A percentile compares a stretch with the other conserved stretches of the same genome.
Evolutionary conservation across 2,113 vertebrate species (phyloP).

Genomic region (Piliocolobus tephrosceles): DNA sequence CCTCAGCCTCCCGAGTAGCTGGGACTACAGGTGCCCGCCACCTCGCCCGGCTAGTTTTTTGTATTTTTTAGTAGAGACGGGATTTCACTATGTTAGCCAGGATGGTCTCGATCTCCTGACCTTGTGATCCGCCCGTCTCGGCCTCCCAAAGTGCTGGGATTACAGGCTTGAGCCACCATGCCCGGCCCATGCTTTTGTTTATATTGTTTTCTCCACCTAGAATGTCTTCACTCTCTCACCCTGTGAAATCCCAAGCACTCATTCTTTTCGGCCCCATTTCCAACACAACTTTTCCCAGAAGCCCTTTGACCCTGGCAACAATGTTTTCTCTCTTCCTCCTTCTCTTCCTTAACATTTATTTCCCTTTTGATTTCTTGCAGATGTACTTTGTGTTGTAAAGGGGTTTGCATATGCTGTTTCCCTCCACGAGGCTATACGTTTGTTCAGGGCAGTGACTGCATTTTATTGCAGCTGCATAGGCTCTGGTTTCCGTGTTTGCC

Average conservation of each 20-base stretch:
- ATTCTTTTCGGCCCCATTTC: neutral
- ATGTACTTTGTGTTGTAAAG: neutral
- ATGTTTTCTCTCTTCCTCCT: neutral
- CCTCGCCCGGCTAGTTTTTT: too few species aligned
- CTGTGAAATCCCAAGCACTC: neutral
- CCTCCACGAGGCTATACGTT: neutral
- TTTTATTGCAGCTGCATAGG: neutral
- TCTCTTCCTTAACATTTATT: neutral
- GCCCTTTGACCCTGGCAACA: neutral
- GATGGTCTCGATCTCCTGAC: too few species aligned
- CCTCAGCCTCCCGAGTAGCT: too few species aligned
- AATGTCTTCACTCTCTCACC: neutral
- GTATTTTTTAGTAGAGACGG: too few species aligned
- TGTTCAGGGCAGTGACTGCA: neutral
- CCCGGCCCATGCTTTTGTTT: neutral
- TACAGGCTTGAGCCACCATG: too few species aligned
- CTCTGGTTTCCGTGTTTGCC: neutral
- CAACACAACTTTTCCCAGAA: neutral
- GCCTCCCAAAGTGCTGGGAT: too few species aligned
- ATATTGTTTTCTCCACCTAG: neutral
- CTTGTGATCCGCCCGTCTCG: too few species aligned
- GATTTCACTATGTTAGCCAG: too few species aligned
- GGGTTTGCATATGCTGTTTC: neutral
- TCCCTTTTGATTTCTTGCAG: neutral
- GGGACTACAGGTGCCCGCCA: too few species aligned